Conservation (phyloP, 2,888 invertebrate genomes). For the Germaria angustata region DNA sequence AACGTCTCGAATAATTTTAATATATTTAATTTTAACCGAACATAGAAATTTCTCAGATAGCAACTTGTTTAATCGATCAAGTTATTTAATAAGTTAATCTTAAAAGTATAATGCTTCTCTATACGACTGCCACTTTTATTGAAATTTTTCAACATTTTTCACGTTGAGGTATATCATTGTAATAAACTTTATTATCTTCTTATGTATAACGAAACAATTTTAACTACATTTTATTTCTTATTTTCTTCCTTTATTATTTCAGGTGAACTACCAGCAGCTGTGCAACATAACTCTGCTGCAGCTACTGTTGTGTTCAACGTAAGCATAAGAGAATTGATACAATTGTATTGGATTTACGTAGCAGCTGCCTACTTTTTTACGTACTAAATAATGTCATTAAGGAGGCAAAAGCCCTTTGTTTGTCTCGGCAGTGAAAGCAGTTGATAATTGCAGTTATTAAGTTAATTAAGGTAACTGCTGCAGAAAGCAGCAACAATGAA, state of each 20-base stretch:
- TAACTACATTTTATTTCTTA: not conserved
- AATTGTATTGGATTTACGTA: constrained; percentile 55
- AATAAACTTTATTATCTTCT: not conserved
- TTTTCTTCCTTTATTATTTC: constrained; percentile 38
- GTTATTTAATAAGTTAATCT: not conserved
- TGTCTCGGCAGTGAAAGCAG: not conserved
- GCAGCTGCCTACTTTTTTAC: constrained; percentile 39
- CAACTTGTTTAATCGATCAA: not conserved
- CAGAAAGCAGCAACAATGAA: not conserved
- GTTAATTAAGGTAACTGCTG: constrained; percentile 48
- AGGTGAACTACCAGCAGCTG: constrained; percentile 78
- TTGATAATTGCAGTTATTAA: constrained; percentile 55
- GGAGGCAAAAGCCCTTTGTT: not conserved
- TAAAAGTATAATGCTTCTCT: not conserved
- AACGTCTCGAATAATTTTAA: too few relatives aligned
- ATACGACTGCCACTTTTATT: not conserved
- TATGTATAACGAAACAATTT: not conserved
- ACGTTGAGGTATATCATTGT: not conserved
- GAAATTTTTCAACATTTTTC: not conserved
- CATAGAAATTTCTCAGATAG: too few relatives aligned
- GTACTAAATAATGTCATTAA: constrained; percentile 7
- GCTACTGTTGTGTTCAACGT: constrained; percentile 15
- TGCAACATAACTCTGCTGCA: constrained; percentile 76
- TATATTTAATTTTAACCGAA: too few relatives aligned
- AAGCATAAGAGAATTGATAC: constrained; percentile 55